Evolutionary conservation across 1,140 invertebrate genomes (phyloP).

Genomic region (Zaprionus ornatus): DNA sequence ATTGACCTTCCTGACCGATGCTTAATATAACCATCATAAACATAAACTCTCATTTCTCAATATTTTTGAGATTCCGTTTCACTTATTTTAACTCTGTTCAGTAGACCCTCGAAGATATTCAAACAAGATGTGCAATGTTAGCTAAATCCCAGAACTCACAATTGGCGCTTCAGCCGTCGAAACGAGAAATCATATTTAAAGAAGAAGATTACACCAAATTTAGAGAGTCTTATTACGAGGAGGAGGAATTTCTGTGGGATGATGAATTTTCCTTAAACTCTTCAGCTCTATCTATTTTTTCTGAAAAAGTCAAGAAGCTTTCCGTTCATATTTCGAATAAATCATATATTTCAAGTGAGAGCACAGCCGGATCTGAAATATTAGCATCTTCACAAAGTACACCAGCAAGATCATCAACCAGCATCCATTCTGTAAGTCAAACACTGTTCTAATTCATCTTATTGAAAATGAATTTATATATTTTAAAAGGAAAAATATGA

Average conservation of each 20-base stretch:
- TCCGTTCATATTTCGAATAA: too few species aligned
- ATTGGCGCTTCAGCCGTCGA: background rate
- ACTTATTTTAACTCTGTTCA: background rate
- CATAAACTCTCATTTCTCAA: too few species aligned
- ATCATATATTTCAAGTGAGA: background rate
- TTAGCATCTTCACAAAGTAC: background rate
- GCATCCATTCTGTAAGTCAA: background rate
- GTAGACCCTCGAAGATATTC: background rate
- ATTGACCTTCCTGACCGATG: too few species aligned
- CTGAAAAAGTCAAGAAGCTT: background rate
- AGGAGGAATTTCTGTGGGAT: background rate
- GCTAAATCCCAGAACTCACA: background rate
- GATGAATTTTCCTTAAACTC: background rate
- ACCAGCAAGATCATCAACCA: background rate
- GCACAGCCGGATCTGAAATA: background rate
- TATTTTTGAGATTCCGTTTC: background rate
- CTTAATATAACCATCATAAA: too few species aligned
- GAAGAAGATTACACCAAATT: background rate
- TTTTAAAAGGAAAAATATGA: constrained; percentile 32
- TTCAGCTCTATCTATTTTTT: background rate
- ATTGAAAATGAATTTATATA: background rate
- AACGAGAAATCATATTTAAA: background rate
- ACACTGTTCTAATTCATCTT: background rate
- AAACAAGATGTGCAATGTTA: background rate
- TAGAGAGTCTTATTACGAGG: background rate